These are phyloP conservation scores for Spodoptera littoralis DNA, from an alignment of 2,888 invertebrate genomes.

Conservation along the genomic window DNA sequence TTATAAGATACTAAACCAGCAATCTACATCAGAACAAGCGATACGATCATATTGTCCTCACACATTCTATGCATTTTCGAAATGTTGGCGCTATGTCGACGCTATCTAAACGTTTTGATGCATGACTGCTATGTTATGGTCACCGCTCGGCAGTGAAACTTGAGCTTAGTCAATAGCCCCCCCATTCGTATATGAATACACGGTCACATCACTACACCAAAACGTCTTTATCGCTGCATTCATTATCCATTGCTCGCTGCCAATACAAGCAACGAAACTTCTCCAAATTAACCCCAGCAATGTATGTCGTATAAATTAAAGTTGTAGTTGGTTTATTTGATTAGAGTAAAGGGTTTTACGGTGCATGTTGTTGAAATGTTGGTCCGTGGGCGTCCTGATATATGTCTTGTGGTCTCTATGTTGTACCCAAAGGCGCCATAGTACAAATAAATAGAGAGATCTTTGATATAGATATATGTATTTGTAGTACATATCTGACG, in stretches of 20 bases:
- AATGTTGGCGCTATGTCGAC: constrained; percentile 35
- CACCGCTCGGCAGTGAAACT: constrained; percentile 45
- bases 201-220: constrained; percentile 23
- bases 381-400: constrained; percentile 44
- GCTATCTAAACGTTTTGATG: constrained; percentile 51
- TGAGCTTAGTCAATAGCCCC: constrained; percentile 46
- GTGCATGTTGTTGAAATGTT: constrained; percentile 37
- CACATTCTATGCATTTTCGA: constrained; percentile 36
- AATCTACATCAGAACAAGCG: constrained; percentile 21
- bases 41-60: not conserved
- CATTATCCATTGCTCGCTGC: constrained; percentile 16
- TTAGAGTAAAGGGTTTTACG: constrained; percentile 16
- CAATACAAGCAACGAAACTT: too few species aligned
- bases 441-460: constrained; percentile 41
- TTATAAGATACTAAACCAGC: constrained; percentile 2
- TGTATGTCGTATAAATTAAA: constrained; percentile 16
- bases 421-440: constrained; percentile 34
- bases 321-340: not conserved
- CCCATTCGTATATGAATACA: constrained; percentile 40
- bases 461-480: constrained; percentile 25
- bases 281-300: constrained; percentile 14
- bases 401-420: constrained; percentile 48
- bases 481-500: constrained; percentile 9
- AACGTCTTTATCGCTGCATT: constrained; percentile 1
- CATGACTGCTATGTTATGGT: constrained; percentile 50